These are phyloP conservation scores for Ibycter americanus DNA, from an alignment of 2,797 vertebrate genomes.

Conservation along the genomic window DNA sequence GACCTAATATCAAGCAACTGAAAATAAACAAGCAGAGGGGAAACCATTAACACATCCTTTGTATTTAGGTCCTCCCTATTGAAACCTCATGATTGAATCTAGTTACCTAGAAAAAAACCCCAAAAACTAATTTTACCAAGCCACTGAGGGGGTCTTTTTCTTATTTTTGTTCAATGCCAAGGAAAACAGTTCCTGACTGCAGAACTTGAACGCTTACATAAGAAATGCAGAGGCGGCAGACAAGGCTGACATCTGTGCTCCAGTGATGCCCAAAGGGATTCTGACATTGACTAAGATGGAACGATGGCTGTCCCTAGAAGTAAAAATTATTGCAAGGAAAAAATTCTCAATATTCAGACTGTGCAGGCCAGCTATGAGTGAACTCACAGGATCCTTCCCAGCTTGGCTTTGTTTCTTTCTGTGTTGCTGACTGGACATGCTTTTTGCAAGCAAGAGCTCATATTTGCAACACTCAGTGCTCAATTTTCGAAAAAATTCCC, in stretches of 20 bases:
- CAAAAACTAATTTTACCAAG: not conserved
- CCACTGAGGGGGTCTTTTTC: not conserved
- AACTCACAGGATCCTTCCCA: not conserved
- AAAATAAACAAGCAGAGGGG: not conserved
- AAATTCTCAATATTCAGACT: not conserved
- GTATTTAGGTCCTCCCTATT: not conserved
- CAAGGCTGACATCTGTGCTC: not conserved
- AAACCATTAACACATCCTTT: not conserved
- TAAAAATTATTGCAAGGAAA: not conserved
- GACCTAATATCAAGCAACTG: not conserved
- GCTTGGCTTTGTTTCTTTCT: not conserved
- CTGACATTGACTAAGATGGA: not conserved
- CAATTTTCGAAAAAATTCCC: not conserved
- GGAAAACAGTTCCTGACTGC: not conserved
- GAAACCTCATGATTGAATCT: not conserved
- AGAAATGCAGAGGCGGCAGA: not conserved
- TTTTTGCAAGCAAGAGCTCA: not conserved
- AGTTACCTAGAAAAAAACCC: accelerated
- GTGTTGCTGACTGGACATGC: not conserved
- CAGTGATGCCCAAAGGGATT: not conserved
- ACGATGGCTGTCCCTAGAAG: not conserved
- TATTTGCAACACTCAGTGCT: not conserved
- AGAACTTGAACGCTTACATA: not conserved
- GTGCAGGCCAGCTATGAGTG: not conserved
- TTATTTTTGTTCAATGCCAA: not conserved